Base-by-base conservation (phyloP, 2,797 vertebrate genomes). In the Enteromius radiatus region DNA sequence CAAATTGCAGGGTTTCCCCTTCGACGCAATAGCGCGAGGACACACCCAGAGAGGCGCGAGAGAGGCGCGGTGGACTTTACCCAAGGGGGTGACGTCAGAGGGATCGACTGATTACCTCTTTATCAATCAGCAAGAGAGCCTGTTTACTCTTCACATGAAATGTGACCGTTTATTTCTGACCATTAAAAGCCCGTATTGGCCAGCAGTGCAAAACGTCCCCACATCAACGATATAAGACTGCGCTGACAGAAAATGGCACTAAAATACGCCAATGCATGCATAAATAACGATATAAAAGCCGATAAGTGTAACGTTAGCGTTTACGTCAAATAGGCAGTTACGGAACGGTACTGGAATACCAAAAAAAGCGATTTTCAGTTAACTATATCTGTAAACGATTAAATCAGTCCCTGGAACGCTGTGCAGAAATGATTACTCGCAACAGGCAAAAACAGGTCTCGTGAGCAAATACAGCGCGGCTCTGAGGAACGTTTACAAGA, bases 1-100 rank as follows among this genome's bases (percentile, higher is more conserved):
- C 68, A 90, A 89, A 92, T 85, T 91, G 92, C 88, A 92, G 93
- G 93, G 94, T 92, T 93, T 91, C 88, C 93, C 91, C 69, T 90
- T 91, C 90, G 87, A 92, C 88, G 91, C 92, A 94, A 90, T 89
- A 92, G 92, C 87, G 88, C 88, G 76, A 91, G 90, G 93, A 93
- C 94, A 94, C 93, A 93, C 93, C 93, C 92, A 93, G 91, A 83
- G 65, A 80, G 81, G 84, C 68, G 54, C 68, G 67, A 87, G 68
- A 86, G 87, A 87, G 78, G 85, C 83, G 85, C 78, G 83, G 81
- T 84, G 86, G 83, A 89, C 26, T 0, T 70, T 59, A 89, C 90
- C 88, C 89, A 82, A 69, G 49, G 82, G 78, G 78, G 89, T 94
- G 93, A 94, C 92, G 93, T 92, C 86, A 93, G 31, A 79, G 41